Percentiles rank a stretch among this genome's conserved stretches.
Evolutionary conservation across 1,140 invertebrate species (phyloP).

Genomic region (Bombus waltoni): DNA sequence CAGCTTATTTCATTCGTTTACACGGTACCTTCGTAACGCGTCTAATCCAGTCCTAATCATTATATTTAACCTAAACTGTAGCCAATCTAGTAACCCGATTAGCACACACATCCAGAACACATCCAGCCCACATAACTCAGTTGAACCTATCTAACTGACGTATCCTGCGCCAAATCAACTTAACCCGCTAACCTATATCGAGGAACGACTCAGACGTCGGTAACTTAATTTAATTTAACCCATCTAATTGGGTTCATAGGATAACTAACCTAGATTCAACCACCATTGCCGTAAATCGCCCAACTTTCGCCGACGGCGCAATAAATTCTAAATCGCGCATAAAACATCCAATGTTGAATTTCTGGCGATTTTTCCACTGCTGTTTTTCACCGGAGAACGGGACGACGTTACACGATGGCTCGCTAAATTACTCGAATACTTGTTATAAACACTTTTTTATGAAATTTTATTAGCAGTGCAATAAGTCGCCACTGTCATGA

Average conservation of each 20-base stretch:
- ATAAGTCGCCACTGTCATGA: too few species aligned
- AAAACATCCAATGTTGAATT: slow-evolving; percentile 49
- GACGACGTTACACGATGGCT: background rate
- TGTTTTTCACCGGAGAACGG: slow-evolving; percentile 11
- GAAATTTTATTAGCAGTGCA: background rate
- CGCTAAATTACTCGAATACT: background rate
- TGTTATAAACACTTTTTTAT: background rate
- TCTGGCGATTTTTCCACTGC: background rate
- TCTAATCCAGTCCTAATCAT: slow-evolving; percentile 21
- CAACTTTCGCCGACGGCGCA: background rate
- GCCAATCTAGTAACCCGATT: slow-evolving; percentile 1
- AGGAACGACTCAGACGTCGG: background rate
- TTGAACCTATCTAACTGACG: background rate
- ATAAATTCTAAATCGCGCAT: slow-evolving; percentile 29
- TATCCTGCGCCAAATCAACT: slow-evolving; percentile 21
- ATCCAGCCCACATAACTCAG: background rate
- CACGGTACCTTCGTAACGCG: background rate
- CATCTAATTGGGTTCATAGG: slow-evolving; percentile 1
- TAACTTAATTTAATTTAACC: slow-evolving; percentile 22
- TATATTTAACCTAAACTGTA: background rate
- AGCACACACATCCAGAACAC: background rate
- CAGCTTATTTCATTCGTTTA: background rate
- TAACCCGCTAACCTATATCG: slow-evolving; percentile 30
- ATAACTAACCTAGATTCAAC: background rate
- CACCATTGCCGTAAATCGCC: background rate